These are phyloP conservation scores for Trypoxylus dichotomus DNA, from an alignment of 1,140 invertebrate genomes.

Conservation along the genomic window DNA sequence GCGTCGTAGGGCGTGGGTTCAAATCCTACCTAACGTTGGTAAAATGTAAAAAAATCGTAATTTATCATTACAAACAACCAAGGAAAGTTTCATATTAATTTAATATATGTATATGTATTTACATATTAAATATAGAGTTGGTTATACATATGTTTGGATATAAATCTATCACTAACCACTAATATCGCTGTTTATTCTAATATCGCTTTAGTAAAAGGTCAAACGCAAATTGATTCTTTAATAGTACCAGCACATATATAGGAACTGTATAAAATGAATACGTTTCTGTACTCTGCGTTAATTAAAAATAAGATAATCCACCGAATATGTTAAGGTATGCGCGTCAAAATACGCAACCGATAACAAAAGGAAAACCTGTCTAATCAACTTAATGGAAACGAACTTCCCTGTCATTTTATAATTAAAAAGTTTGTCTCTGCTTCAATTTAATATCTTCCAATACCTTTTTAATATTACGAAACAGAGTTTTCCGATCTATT, in stretches of 20 bases:
- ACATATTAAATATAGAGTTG: no score
- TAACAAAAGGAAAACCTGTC: neutral
- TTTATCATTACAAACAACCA: no score
- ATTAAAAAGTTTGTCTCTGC: neutral
- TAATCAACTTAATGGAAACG: conserved; percentile 17
- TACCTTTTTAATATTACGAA: neutral
- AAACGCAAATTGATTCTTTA: neutral
- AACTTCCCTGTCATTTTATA: conserved; percentile 18
- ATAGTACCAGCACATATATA: neutral
- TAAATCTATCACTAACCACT: no score
- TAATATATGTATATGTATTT: no score
- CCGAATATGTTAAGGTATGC: neutral
- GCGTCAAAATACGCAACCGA: neutral
- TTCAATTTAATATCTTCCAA: neutral
- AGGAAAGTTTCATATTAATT: no score
- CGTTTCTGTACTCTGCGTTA: neutral
- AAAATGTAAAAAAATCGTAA: no score
- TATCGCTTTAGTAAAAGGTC: neutral
- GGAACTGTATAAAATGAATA: neutral
- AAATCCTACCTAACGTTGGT: no score
- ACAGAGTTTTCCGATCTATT: neutral
- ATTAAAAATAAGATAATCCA: conserved; percentile 21
- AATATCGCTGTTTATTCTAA: neutral
- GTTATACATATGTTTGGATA: no score
- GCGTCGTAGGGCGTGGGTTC: no score